Evolutionary conservation across 2,113 vertebrate genomes (phyloP).

Genomic region (Pelecanus crispus): DNA sequence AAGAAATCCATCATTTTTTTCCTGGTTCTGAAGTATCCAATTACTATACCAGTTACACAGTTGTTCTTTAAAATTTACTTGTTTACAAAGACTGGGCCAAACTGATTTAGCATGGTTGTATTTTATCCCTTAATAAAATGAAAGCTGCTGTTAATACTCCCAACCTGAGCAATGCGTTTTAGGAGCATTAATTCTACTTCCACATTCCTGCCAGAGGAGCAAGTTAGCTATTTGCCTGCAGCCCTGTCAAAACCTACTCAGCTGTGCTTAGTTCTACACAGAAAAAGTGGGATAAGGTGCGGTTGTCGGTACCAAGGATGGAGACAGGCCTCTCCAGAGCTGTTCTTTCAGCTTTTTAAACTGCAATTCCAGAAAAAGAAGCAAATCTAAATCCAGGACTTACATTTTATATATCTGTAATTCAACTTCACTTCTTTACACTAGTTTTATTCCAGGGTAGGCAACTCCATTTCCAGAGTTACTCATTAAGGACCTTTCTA

Average conservation of each 20-base stretch:
- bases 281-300: not conserved
- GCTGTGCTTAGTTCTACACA: not conserved
- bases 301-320: not conserved
- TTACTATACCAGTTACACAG: not conserved
- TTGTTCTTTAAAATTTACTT: not conserved
- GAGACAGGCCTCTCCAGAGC: not conserved
- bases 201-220: not conserved
- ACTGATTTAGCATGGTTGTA: not conserved
- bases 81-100: not conserved
- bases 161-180: not conserved
- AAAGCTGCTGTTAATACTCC: not conserved
- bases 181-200: not conserved
- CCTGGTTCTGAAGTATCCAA: not conserved
- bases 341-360: not conserved
- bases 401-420: not conserved
- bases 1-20: not conserved
- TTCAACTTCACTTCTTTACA: not conserved
- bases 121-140: not conserved
- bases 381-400: not conserved
- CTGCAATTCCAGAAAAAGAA: not conserved
- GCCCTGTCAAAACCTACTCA: not conserved
- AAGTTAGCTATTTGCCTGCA: not conserved
- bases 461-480: not conserved
- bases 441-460: not conserved
- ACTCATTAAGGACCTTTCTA: not conserved